phyloP scores from a whole-genome alignment of 2,113 vertebrate genomes.

The Capra hircus region DNA sequence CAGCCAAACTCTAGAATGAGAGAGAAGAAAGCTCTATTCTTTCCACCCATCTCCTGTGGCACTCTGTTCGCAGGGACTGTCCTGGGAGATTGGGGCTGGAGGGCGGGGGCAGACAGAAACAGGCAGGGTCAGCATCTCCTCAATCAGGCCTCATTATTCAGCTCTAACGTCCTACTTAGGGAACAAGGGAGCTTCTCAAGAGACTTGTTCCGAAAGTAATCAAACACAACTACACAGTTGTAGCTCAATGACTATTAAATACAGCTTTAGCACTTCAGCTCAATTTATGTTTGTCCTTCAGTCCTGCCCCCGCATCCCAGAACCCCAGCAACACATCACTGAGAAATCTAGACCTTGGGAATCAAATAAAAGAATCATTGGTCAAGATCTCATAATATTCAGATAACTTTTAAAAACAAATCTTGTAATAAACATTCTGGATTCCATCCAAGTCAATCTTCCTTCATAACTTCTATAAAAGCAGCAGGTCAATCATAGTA shows the following conservation, averaged over 20 bases:
- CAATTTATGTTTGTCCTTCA: background rate
- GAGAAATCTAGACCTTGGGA: background rate
- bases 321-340: background rate
- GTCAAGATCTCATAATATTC: background rate
- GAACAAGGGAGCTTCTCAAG: slow-evolving; percentile 14
- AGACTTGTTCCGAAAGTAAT: background rate
- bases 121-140: background rate
- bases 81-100: background rate
- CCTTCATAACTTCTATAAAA: background rate
- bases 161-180: background rate
- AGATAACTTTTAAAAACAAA: background rate
- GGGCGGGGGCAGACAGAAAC: background rate
- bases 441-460: background rate
- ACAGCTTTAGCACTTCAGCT: background rate
- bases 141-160: background rate
- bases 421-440: background rate
- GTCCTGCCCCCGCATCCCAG: background rate
- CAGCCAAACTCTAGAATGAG: background rate
- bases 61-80: background rate
- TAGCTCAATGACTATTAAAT: background rate
- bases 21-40: background rate
- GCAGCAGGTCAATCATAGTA: background rate
- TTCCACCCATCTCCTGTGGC: background rate
- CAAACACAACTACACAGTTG: background rate
- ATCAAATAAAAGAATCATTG: background rate